Base-by-base conservation (phyloP, 2,797 vertebrate species). In the Mionectes olivaceus region DNA sequence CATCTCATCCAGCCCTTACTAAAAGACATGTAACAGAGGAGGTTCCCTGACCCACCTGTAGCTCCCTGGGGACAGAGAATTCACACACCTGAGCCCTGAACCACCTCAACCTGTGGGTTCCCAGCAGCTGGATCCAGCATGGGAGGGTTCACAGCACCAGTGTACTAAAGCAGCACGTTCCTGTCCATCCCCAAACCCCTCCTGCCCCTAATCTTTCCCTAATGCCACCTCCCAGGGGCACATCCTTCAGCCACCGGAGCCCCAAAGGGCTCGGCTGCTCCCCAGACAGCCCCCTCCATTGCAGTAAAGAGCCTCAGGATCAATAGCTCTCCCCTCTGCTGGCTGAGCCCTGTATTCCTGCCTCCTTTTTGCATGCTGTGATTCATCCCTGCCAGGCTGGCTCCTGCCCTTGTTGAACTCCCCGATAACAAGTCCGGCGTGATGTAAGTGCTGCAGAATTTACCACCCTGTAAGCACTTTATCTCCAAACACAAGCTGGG, bases 331-430 rank as follows among this genome's bases (percentile, higher is more conserved):
- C 30, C 55, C 52, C 32, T 46, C 25, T 2, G 5, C 53, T 37
- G 75, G 39, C 86, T 75, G 60, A 82, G 67, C 39, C 50, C 70
- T 19, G 30, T 35, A 2, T 37, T 32, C 60, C 53, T 75, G 55
- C 41, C 65, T 74, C 49, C 67, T 49, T 55, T 53, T 11, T 19
- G 57, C 65, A 8, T 3, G 53, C 59, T 47, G 71, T 22, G 89
- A 79, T 85, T 75, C 80, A 52, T 44, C 43, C 68, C 95, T 85
- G 83, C 87, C 80, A 52, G 95, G 57, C 79, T 82, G 85, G 55
- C 67, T 85, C 17, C 1, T 60, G 83, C 86, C 86, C 93, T 63
- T 15, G 44, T 17, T 90, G 91, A 92, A 87, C 79, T 57, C 67
- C 0, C 46, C 6, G 93, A 68, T 59, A 80, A 83, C 1, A 16